phyloP scores from a whole-genome alignment of 2,888 invertebrate genomes.

The Octonoba sinensis region DNA sequence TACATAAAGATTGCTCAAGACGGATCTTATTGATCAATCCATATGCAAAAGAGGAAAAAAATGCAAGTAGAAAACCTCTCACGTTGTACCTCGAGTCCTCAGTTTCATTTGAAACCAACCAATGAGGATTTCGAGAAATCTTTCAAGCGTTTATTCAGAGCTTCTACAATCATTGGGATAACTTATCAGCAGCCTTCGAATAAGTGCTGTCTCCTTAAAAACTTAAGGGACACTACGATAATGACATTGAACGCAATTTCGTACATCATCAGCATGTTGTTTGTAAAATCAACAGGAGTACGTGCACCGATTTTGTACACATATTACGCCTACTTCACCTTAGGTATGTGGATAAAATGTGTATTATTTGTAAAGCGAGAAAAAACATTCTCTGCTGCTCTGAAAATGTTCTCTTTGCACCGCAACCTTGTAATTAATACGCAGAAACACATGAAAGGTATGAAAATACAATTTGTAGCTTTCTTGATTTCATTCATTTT shows the following conservation, averaged over 20 bases:
- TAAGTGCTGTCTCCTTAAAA: background rate
- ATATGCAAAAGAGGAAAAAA: no score
- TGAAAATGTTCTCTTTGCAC: background rate
- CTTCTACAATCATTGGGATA: conserved; percentile 10
- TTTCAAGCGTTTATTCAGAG: background rate
- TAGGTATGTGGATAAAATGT: conserved; percentile 15
- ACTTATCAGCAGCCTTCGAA: background rate
- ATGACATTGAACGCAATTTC: background rate
- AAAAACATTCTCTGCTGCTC: background rate
- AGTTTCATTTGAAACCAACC: no score
- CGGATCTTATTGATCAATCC: no score
- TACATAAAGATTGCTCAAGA: no score
- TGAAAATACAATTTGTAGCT: background rate
- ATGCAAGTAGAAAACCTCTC: no score
- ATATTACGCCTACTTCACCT: conserved; percentile 12
- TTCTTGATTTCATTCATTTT: background rate
- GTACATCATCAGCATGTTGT: background rate
- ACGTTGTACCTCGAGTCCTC: no score
- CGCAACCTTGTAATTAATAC: background rate
- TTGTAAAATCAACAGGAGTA: background rate
- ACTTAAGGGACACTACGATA: conserved; percentile 7
- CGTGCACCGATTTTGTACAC: conserved; percentile 4
- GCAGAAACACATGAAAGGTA: background rate
- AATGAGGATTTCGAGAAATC: no score
- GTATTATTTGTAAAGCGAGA: background rate